Conservation (phyloP, 2,888 invertebrate genomes). For the Philereme vetulata region DNA sequence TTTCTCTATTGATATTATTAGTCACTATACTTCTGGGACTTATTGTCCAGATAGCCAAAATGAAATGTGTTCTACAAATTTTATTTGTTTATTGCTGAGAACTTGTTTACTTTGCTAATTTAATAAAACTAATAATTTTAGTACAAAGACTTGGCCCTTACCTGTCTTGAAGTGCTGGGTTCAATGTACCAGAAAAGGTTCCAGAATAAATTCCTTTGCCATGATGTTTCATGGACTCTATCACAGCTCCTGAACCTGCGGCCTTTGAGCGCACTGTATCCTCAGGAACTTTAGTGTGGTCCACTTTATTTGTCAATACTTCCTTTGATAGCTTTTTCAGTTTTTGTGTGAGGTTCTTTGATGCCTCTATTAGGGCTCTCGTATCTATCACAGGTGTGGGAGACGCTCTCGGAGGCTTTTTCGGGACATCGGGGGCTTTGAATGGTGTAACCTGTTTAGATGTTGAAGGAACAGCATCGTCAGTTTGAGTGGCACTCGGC, state of each 20-base stretch:
- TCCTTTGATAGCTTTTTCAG: slow-evolving; percentile 95
- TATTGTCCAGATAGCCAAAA: slow-evolving; percentile 19
- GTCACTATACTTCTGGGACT: too few relatives aligned
- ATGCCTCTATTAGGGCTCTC: slow-evolving; percentile 93
- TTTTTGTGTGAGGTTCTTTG: slow-evolving; percentile 95
- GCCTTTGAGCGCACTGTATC: slow-evolving; percentile 75
- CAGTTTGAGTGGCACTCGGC: slow-evolving; percentile 62
- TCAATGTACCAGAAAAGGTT: slow-evolving; percentile 97
- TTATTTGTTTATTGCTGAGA: neutral
- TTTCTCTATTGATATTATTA: too few relatives aligned
- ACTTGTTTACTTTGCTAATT: slow-evolving; percentile 19
- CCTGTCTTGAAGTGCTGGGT: slow-evolving; percentile 96
- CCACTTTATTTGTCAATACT: slow-evolving; percentile 89
- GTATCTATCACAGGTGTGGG: slow-evolving; percentile 84
- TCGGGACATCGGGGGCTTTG: slow-evolving; percentile 68
- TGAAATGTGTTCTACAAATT: slow-evolving; percentile 11
- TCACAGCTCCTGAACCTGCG: slow-evolving; percentile 88
- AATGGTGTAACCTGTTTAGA: slow-evolving; percentile 64
- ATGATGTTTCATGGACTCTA: slow-evolving; percentile 96
- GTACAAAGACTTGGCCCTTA: slow-evolving; percentile 38
- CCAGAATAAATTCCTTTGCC: slow-evolving; percentile 98
- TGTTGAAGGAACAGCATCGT: slow-evolving; percentile 68
- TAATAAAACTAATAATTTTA: neutral
- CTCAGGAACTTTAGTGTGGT: slow-evolving; percentile 69
- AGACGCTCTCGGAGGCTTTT: slow-evolving; percentile 63